A percentile compares a stretch with the other conserved stretches of the same genome.
phyloP scores from a whole-genome alignment of 1,140 invertebrate species.

The Drosophila serrata region DNA sequence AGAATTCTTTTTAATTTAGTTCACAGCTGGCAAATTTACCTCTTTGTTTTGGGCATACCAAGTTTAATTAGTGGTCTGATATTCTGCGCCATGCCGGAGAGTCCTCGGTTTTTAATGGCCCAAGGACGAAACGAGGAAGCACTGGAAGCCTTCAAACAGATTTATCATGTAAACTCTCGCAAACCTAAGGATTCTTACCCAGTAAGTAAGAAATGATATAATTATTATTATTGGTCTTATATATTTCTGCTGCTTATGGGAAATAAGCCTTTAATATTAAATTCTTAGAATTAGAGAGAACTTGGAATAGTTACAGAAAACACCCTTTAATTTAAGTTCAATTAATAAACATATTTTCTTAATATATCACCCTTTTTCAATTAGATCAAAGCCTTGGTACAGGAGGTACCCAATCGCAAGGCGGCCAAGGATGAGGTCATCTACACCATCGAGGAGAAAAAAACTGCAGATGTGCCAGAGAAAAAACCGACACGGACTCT shows the following conservation, averaged over 20 bases:
- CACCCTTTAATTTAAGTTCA: not conserved
- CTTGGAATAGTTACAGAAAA: not conserved
- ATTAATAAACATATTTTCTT: not conserved
- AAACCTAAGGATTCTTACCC: constrained; percentile 88
- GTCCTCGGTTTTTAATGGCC: constrained; percentile 93
- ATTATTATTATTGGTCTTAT: not conserved
- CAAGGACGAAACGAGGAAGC: constrained; percentile 90
- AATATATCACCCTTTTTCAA: not conserved
- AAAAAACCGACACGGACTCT: constrained; percentile 50
- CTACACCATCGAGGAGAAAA: constrained; percentile 71
- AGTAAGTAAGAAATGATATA: constrained; percentile 84
- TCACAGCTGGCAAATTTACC: constrained; percentile 92
- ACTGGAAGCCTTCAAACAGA: constrained; percentile 67
- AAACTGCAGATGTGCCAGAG: constrained; percentile 5
- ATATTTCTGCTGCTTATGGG: not conserved
- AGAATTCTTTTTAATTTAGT: constrained; percentile 51
- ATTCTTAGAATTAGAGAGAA: not conserved
- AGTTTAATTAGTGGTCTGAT: constrained; percentile 88
- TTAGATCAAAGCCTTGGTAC: constrained; percentile 66
- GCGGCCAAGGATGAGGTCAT: constrained; percentile 56
- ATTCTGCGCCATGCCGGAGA: constrained; percentile 90
- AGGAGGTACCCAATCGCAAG: constrained; percentile 68
- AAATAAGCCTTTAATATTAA: not conserved
- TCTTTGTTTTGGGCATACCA: constrained; percentile 88
- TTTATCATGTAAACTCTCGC: constrained; percentile 87